Base-by-base conservation (phyloP, 1,140 invertebrate genomes). In the Euura lappo region DNA sequence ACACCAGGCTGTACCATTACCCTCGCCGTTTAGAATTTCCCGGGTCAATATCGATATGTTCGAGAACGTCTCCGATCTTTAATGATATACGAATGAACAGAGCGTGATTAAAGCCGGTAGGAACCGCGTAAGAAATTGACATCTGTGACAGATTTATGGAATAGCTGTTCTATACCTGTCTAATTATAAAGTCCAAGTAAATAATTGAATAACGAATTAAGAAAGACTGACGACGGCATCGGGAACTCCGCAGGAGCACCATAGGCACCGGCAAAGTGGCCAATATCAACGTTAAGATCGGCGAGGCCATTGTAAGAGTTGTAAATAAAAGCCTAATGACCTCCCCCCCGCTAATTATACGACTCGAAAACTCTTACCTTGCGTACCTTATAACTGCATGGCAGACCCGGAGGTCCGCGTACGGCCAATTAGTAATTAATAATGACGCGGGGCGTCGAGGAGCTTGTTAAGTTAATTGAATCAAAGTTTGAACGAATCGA, bases 271-370 rank as follows among this genome's bases (percentile, higher is more conserved):
- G 44, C 11, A 46, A 71, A 68, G 72, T 73, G 65, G 46, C 65
- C 77, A 72, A 65, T 80, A 79, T 80, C 77, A 70, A 71, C 44
- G 66, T 44, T 51, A 11, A 75, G 79, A 80, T 80, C 79, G 76
- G 74, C 71, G 13, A 72, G 72, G 68, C 51, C 77, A 78, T 78
- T 77, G 79, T 78, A 75, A 69, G 65, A 79, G 79, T 73, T 77
- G 79, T 77, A 80, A 80, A 78, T 80, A 80, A 80, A 80, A 78
- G 72, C 75, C 72, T 80, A 80, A 80, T 79, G 79, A 80, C 51
- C 51, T 79, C 79, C 70, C 60, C 71, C 68, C 75, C 70, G 75
- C 77, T 80, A 80, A 80, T 80, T 80, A 79, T 79, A 80, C 77
- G 70, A 75, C 67, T 47, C 73, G 69, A 60, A 60, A 60, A 60